Conservation (phyloP, 2,888 invertebrate genomes). For the Tiphia femorata region DNA sequence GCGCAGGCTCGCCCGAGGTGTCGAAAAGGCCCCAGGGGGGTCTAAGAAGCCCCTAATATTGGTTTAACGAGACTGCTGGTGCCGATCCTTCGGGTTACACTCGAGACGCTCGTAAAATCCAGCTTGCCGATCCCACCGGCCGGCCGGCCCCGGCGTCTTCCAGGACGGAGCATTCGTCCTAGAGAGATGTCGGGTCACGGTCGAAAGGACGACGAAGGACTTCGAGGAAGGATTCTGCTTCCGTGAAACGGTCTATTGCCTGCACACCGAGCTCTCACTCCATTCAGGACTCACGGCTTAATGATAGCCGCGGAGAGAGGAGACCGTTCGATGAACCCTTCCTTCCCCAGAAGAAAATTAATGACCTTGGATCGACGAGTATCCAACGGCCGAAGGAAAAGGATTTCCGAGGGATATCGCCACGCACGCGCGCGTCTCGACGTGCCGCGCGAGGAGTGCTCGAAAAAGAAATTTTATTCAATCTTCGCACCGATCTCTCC, state of each 20-base stretch:
- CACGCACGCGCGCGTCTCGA: too few relatives aligned
- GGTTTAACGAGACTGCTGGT: constrained; percentile 60
- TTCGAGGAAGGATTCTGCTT: constrained; percentile 26
- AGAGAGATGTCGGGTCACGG: not conserved
- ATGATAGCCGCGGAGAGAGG: not conserved
- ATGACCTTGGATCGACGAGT: too few relatives aligned
- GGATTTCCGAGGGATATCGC: too few relatives aligned
- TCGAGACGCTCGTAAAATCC: constrained; percentile 21
- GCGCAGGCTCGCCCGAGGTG: constrained; percentile 38
- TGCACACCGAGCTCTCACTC: not conserved
- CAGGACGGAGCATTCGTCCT: not conserved
- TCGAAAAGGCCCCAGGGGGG: constrained; percentile 49
- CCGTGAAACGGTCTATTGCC: constrained; percentile 9
- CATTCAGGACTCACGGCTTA: not conserved
- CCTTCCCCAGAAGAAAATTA: not conserved
- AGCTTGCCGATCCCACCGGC: not conserved
- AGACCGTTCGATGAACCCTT: not conserved
- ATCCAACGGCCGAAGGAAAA: too few relatives aligned
- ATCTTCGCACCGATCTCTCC: too few relatives aligned
- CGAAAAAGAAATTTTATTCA: too few relatives aligned
- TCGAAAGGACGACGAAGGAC: constrained; percentile 4
- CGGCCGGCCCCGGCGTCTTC: not conserved
- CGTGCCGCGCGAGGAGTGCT: too few relatives aligned
- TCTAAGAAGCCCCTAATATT: constrained; percentile 54
- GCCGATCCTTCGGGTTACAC: constrained; percentile 31